These are phyloP conservation scores for Agonopterix subpropinquella DNA, from an alignment of 2,888 invertebrate genomes.

Conservation along the genomic window DNA sequence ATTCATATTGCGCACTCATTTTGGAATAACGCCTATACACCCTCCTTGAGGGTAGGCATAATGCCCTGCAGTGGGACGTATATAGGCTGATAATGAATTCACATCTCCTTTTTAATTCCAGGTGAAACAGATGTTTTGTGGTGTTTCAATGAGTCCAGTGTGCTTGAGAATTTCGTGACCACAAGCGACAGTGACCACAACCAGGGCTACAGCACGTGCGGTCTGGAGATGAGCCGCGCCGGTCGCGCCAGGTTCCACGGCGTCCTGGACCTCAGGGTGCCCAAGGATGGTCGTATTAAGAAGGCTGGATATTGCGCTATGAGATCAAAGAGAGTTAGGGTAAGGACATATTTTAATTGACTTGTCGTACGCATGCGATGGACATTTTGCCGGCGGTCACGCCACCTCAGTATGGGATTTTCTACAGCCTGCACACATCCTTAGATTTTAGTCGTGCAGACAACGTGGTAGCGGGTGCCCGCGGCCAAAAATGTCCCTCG, in stretches of 20 bases:
- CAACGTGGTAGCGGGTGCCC: no score
- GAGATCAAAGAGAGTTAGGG: conserved; percentile 79
- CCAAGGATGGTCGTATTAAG: conserved; percentile 87
- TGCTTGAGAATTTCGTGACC: conserved; percentile 82
- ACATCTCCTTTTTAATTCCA: conserved; percentile 23
- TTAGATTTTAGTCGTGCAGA: no score
- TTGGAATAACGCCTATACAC: no score
- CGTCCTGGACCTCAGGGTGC: conserved; percentile 78
- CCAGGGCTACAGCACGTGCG: conserved; percentile 87
- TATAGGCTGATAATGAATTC: no score
- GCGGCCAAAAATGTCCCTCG: no score
- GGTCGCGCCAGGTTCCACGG: conserved; percentile 86
- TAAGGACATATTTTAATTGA: conserved; percentile 37
- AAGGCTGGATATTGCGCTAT: conserved; percentile 90
- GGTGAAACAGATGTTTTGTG: conserved; percentile 85
- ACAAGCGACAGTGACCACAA: conserved; percentile 88
- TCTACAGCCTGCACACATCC: no score
- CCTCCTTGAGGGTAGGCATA: no score
- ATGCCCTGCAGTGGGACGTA: no score
- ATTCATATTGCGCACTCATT: no score
- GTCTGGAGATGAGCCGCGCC: conserved; percentile 78
- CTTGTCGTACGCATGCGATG: no score
- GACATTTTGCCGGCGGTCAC: no score
- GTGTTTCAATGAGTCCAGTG: conserved; percentile 79
- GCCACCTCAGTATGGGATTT: no score